These are phyloP conservation scores for Clarias laeviceps DNA, from an alignment of 2,797 vertebrate species.

Conservation along the genomic window DNA sequence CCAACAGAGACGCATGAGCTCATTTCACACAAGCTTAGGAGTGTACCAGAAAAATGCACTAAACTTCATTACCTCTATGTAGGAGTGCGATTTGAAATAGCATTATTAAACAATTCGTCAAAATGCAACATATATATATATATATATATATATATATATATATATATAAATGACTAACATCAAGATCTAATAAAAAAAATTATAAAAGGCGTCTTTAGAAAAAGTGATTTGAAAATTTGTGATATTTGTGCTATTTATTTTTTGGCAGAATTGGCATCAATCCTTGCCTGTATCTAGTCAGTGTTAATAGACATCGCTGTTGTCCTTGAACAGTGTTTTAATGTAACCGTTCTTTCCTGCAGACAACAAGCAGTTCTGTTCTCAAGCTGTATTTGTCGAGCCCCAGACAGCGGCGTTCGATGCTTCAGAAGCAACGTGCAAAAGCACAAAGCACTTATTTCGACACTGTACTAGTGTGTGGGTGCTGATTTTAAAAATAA, in stretches of 20 bases:
- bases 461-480: background rate
- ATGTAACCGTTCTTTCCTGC: slow-evolving; percentile 33
- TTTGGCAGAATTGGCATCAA: slow-evolving; percentile 1
- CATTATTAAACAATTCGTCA: slow-evolving; percentile 39
- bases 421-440: slow-evolving; percentile 19
- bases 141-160: too few relatives aligned
- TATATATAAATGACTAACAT: background rate
- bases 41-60: background rate
- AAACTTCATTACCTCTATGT: slow-evolving; percentile 19
- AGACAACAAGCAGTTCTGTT: slow-evolving; percentile 38
- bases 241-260: background rate
- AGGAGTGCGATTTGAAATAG: background rate
- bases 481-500: slow-evolving; percentile 33
- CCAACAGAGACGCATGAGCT: slow-evolving; percentile 6
- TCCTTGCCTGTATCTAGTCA: background rate
- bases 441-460: background rate
- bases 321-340: slow-evolving; percentile 36
- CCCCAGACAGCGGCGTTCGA: slow-evolving; percentile 9
- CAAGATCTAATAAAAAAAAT: background rate
- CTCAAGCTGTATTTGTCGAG: slow-evolving; percentile 33
- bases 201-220: background rate
- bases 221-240: background rate
- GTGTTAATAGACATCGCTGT: slow-evolving; percentile 4
- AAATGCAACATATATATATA: background rate
- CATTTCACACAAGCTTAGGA: slow-evolving; percentile 5